Evolutionary conservation across 1,140 invertebrate species (phyloP), one percentile per base, ranked within the genome.

Genomic region (Euschistus heros): DNA sequence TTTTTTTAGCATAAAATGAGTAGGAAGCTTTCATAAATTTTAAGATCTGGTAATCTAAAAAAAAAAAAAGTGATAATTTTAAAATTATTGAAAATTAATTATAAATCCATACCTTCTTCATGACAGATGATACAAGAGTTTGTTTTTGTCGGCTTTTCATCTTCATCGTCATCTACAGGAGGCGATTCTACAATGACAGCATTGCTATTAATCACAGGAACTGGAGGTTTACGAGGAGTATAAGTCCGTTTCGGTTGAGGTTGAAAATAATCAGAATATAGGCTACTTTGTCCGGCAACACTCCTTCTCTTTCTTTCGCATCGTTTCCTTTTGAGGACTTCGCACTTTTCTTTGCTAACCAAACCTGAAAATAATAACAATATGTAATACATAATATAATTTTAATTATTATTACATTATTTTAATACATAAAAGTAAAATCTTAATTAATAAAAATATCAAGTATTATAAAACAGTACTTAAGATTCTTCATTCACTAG

Each of bases 261-360:
- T 18, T 65, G 55, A 6, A 59, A 65, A 22, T 65, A 65, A 50
- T 65, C 64, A n/a, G 55, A 59, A 30, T 65, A 65, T 4, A 65
- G 60, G 20, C 42, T 65, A 44, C 44, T 65, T 22, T 65, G 64
- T 30, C 64, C 64, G 0, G 64, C 64, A 6, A 44, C 64, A n/a
- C 50, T 65, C 27, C 64, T 27, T 24, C 64, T 27, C 27, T 65
- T 65, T 30, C 64, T 60, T n/a, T 37, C 64, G 26, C 54, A 44
- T 26, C 33, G 24, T 44, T 65, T 65, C 20, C 24, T 55, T 27
- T 24, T 65, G 2, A 65, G 24, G 5, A 54, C 50, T 46, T 65
- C 64, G 24, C 64, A 18, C 20, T 65, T 54, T 15, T 8, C 17
- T 46, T 24, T 27, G n/a, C 55, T 60, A 17, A 60, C 26, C 17